Evolutionary conservation across 2,888 invertebrate genomes (phyloP), one percentile per base, ranked within the genome.

Genomic region (Acleris sparsana): DNA sequence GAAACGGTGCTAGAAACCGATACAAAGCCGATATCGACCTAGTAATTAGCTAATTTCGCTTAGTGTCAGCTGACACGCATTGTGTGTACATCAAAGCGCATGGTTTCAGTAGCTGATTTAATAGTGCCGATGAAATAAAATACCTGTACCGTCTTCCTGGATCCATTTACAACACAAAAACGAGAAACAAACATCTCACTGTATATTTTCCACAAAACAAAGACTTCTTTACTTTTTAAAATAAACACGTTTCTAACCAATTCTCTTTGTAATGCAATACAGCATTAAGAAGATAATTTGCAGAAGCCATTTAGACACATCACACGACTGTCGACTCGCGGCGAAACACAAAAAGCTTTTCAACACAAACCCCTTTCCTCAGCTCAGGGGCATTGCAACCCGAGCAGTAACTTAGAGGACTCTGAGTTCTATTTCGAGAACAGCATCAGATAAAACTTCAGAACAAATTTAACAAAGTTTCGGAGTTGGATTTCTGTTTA

Each of bases 291-390:
- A 33, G 33, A 66, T 62, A 62, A 66, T 62, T 53, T 56, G 39
- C 62, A 62, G 66, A 66, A 66, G 57, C 66, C 66, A 62, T 66
- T 66, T 66, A 62, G 39, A 62, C 39, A 53, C 66, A 48, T 62
- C 66, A 62, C 57, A 66, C 56, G 61, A 57, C 65, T 51, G 56
- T 49, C 20, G 44, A 20, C 63, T 29, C 49, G 53, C 51, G 46
- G 51, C 39, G 46, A 51, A 61, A 57, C 57, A 66, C 61, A 66
- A 66, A 66, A 66, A 66, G 66, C 66, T 62, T 66, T 66, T 57
- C 46, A 48, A 18, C 52, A 25, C 55, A 43, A 61, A 66, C 22
- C 60, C 49, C 52, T 62, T 60, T 33, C 25, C 61, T 39, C 61
- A n/a, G 55, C 61, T 39, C 61, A n/a, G 55, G 44, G 62, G 61